These are phyloP conservation scores for Oxycera nigricornis DNA, from an alignment of 2,888 invertebrate species.

Conservation along the genomic window DNA sequence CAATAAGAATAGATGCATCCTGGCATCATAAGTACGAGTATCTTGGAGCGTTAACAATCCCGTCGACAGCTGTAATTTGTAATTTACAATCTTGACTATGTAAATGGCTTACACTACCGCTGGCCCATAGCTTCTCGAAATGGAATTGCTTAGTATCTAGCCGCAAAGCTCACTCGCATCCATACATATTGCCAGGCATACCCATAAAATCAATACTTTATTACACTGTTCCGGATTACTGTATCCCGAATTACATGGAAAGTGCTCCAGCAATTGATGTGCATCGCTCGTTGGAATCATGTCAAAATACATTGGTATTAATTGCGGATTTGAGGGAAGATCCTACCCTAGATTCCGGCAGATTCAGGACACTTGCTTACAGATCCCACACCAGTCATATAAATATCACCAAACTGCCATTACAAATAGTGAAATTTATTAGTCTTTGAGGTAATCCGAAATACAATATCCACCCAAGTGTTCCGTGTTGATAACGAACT, in stretches of 20 bases:
- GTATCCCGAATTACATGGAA: conserved; percentile 29
- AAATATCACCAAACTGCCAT: conserved; percentile 36
- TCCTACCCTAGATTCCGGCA: not conserved
- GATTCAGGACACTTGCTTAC: not conserved
- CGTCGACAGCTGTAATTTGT: no score
- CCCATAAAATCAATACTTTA: conserved; percentile 36
- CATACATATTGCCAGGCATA: not conserved
- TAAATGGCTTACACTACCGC: not conserved
- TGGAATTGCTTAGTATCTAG: not conserved
- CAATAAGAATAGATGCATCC: no score
- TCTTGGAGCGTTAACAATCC: no score
- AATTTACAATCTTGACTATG: no score
- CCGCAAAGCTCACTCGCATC: not conserved
- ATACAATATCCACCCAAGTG: conserved; percentile 39
- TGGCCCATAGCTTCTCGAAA: not conserved
- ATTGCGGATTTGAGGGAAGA: conserved; percentile 38
- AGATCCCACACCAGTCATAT: conserved; percentile 29
- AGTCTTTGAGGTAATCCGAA: conserved; percentile 37
- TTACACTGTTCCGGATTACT: conserved; percentile 23
- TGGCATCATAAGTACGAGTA: no score
- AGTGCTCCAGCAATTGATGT: conserved; percentile 32
- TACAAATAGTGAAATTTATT: conserved; percentile 37
- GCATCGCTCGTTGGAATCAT: conserved; percentile 5
- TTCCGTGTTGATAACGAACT: conserved; percentile 36
- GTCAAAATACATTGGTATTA: conserved; percentile 34